Evolutionary conservation across 1,140 invertebrate species (phyloP).

Genomic region (Rhopalosiphum padi): DNA sequence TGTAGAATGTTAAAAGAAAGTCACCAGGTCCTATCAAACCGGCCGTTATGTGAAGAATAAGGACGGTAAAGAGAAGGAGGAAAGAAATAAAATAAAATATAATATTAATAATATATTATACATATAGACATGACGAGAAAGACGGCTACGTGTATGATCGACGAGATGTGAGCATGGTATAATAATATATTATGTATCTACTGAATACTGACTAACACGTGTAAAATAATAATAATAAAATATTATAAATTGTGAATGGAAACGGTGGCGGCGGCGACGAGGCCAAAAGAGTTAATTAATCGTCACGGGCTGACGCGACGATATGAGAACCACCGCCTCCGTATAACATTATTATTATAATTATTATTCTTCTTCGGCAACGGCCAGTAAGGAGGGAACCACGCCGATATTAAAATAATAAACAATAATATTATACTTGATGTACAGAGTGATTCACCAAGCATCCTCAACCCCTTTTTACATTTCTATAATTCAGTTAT

Average conservation of each 20-base stretch:
- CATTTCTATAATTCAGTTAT: no score
- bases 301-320: neutral
- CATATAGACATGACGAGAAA: neutral
- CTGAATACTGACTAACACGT: neutral
- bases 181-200: neutral
- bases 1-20: neutral
- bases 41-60: neutral
- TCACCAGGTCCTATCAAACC: neutral
- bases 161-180: neutral
- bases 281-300: conserved; percentile 31
- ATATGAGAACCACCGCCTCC: neutral
- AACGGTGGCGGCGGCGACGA: conserved; percentile 7
- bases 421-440: neutral
- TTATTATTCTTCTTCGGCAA: neutral
- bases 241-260: conserved; percentile 10
- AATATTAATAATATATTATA: neutral
- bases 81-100: neutral
- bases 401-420: neutral
- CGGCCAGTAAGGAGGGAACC: neutral
- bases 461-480: neutral
- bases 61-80: neutral
- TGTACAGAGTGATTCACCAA: neutral
- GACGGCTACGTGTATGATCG: neutral
- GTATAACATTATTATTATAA: neutral
- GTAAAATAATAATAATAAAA: neutral